Conservation (phyloP, 2,888 invertebrate species). For the Didymodactylos carnosus region DNA sequence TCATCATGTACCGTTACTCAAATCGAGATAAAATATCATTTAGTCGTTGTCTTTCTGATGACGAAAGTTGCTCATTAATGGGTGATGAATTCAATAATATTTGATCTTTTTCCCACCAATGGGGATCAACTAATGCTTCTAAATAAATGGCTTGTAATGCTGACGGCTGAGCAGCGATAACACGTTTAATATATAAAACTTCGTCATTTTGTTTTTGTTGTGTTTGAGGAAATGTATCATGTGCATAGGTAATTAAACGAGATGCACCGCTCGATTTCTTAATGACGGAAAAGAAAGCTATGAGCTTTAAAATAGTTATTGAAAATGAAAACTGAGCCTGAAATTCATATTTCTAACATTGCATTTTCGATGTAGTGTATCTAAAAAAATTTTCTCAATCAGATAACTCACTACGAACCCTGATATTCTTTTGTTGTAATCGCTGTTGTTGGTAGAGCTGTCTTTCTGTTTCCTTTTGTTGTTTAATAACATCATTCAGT, state of each 20-base stretch:
- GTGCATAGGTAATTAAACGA: too few relatives aligned
- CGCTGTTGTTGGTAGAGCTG: too few relatives aligned
- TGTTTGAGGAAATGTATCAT: too few relatives aligned
- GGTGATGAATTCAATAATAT: background rate
- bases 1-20: too few relatives aligned
- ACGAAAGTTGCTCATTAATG: background rate
- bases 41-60: background rate
- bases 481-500: background rate
- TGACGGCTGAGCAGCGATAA: background rate
- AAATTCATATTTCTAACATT: too few relatives aligned
- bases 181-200: background rate
- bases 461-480: background rate
- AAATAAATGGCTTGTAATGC: background rate
- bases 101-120: background rate
- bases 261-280: background rate
- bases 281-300: too few relatives aligned
- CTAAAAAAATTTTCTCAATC: too few relatives aligned
- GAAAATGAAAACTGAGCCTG: too few relatives aligned
- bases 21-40: background rate
- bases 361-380: too few relatives aligned
- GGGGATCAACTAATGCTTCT: background rate
- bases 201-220: background rate
- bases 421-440: too few relatives aligned
- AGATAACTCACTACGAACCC: too few relatives aligned
- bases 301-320: too few relatives aligned